phyloP scores from a whole-genome alignment of 2,797 vertebrate genomes.

The Chelon labrosus region DNA sequence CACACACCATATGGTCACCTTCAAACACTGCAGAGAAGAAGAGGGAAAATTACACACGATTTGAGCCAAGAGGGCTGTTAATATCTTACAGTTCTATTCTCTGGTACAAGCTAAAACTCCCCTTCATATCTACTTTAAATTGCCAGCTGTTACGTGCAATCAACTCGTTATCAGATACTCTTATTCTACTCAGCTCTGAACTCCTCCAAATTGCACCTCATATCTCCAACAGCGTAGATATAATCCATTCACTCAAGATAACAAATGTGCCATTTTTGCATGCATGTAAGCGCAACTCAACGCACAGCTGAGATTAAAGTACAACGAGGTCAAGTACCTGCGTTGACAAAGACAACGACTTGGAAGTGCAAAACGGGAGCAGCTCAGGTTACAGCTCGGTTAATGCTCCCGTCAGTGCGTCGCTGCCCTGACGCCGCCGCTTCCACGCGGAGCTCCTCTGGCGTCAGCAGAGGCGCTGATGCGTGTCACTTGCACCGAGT shows the following conservation, averaged over 20 bases:
- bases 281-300: too few species aligned
- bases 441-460: slow-evolving; percentile 9
- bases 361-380: too few species aligned
- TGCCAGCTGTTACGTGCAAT: background rate
- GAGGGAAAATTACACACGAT: background rate
- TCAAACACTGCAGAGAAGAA: slow-evolving; percentile 40
- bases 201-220: background rate
- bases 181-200: too few species aligned
- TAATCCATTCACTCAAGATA: background rate
- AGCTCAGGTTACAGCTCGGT: background rate
- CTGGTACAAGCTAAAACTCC: too few species aligned
- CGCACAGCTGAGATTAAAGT: too few species aligned
- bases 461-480: slow-evolving; percentile 42
- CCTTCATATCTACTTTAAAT: background rate
- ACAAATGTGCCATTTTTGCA: background rate
- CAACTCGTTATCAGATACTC: background rate
- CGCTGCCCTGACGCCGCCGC: background rate
- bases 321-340: background rate
- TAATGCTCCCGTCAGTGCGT: background rate
- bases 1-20: slow-evolving; percentile 63
- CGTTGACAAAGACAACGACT: too few species aligned
- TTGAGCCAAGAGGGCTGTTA: slow-evolving; percentile 11
- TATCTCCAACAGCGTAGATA: background rate
- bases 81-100: background rate
- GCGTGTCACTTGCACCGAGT: slow-evolving; percentile 10